Base-by-base conservation (phyloP, 2,888 invertebrate genomes). In the Candidula unifasciata region DNA sequence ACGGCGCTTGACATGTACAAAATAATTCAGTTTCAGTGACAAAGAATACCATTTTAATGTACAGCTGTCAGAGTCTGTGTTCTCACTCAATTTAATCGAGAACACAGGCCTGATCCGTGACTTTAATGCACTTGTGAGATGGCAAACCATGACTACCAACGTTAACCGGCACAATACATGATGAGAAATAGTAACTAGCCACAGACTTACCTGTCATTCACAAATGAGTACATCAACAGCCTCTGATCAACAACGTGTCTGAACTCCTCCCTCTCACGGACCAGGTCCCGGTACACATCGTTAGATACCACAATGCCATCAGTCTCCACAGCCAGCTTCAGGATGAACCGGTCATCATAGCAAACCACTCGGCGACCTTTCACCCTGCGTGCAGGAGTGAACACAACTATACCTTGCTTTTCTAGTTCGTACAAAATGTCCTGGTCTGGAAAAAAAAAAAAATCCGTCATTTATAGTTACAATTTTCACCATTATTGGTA, bases 221-320 rank as follows among this genome's bases (percentile, higher is more conserved):
- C 98, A 94, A 99, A 99, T 3, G 98, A 97, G 94, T 97, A 99
- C 98, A 98, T 98, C 21, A 99, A 95, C 84, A 99, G 96, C 33
- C 98, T 95, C 92, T 98, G 97, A 92, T 98, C 98, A 27, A 99
- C 96, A 1, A 98, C 97, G 91, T 96, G 96, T 37, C 97, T 95
- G 93, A 96, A 99, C 89, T 97, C 97, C 0, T 96, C 96, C 91
- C 96, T 97, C 89, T 95, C 95, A 87, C 96, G 96, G 21, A 96
- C 96, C 79, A 99, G 95, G 94, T 99, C 99, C 87, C 98, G 95
- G 93, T 98, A 98, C 94, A 98, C 98, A 94, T 99, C 99, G 93
- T 99, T 99, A 88, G 98, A 98, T 24, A 98, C 98, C 73, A 98
- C 97, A 89, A 98, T 96, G 44, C 98, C 98, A 90, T 97, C 97